Evolutionary conservation across 1,140 invertebrate genomes (phyloP).

Genomic region (Zaprionus kolodkinae): DNA sequence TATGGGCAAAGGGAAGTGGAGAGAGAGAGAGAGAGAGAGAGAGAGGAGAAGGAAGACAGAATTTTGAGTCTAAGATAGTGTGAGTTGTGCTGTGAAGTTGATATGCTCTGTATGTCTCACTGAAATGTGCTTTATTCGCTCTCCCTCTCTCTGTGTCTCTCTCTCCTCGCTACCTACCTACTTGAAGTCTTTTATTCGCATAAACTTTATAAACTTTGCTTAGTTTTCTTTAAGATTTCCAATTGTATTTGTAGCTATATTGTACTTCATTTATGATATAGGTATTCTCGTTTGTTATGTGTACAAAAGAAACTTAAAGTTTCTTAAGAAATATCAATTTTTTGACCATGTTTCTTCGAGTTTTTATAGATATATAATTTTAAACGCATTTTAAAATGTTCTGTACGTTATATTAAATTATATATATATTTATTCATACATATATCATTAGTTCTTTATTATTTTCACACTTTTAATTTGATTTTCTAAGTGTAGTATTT

Average conservation of each 20-base stretch:
- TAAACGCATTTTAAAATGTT: no score
- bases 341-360: no score
- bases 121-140: background rate
- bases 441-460: no score
- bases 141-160: background rate
- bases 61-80: background rate
- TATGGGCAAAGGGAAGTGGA: constrained; percentile 28
- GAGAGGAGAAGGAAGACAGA: background rate
- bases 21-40: background rate
- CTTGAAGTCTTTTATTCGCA: background rate
- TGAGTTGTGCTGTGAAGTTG: constrained; percentile 17
- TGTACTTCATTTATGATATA: background rate
- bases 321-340: no score
- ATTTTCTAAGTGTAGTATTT: no score
- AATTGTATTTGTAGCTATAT: background rate
- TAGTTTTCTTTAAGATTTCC: background rate
- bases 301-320: no score
- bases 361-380: background rate
- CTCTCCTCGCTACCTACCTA: background rate
- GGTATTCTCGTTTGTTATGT: no score
- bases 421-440: no score
- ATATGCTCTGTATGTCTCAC: background rate
- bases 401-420: no score
- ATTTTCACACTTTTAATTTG: no score
- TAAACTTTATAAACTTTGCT: background rate